Evolutionary conservation across 1,140 invertebrate genomes (phyloP).

Genomic region (Rhopalosiphum maidis): DNA sequence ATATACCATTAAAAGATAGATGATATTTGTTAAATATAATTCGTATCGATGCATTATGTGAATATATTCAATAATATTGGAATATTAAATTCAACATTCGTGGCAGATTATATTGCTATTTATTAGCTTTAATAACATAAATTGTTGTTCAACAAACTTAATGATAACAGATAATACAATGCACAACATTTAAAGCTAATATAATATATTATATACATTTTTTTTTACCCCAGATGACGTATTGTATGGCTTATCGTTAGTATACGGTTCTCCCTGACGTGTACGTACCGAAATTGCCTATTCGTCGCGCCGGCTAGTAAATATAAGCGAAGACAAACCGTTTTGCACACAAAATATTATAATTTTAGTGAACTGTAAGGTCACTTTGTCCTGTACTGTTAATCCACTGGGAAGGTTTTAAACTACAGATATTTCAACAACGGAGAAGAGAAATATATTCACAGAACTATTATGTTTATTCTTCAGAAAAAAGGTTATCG

Average conservation of each 20-base stretch:
- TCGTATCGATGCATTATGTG: neutral
- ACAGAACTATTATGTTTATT: neutral
- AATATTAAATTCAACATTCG: neutral
- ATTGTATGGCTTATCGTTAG: neutral
- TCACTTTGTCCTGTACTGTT: neutral
- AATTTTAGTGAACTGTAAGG: neutral
- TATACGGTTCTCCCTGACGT: neutral
- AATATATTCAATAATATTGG: neutral
- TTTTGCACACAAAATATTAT: neutral
- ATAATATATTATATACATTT: neutral
- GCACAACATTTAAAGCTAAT: neutral
- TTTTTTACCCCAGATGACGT: neutral
- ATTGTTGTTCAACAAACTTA: neutral
- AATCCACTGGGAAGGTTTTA: neutral
- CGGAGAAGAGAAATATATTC: neutral
- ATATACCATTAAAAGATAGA: neutral
- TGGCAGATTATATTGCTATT: neutral
- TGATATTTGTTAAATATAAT: neutral
- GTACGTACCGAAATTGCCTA: constrained; percentile 8
- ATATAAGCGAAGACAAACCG: neutral
- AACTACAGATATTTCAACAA: neutral
- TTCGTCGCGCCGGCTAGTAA: neutral
- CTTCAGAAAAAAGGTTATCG: neutral
- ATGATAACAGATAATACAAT: neutral
- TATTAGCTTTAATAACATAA: neutral